Evolutionary conservation across 2,888 invertebrate genomes (phyloP).

Genomic region (Cerastis rubricosa): DNA sequence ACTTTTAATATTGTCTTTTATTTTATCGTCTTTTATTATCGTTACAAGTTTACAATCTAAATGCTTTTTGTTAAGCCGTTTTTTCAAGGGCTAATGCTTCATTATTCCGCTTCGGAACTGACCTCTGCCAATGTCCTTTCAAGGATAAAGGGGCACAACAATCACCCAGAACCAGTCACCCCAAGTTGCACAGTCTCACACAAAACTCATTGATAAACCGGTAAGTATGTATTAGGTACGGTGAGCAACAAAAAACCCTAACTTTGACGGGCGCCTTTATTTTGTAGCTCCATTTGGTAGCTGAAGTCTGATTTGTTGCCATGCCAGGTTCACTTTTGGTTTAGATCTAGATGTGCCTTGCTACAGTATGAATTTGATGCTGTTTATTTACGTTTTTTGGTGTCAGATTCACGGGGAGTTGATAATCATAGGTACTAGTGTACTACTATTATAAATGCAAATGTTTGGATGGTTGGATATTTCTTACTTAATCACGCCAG

Average conservation of each 20-base stretch:
- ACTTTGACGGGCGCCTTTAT: not conserved
- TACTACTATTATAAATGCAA: not conserved
- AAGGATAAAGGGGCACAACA: constrained; percentile 37
- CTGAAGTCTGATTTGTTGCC: not conserved
- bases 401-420: not conserved
- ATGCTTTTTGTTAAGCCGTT: not conserved
- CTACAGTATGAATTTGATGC: not conserved
- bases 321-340: not conserved
- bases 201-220: constrained; percentile 3
- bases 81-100: constrained; percentile 9
- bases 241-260: constrained; percentile 5
- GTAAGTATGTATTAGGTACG: not conserved
- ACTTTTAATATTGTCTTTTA: no score
- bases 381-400: not conserved
- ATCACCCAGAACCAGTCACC: constrained; percentile 30
- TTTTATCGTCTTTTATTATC: no score
- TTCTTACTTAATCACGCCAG: not conserved
- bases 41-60: constrained; percentile 2
- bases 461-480: not conserved
- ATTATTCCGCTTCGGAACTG: constrained; percentile 23
- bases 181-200: not conserved
- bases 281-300: not conserved
- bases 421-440: no score
- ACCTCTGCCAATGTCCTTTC: constrained; percentile 41
- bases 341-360: not conserved